These are phyloP conservation scores for Lophius piscatorius DNA, from an alignment of 2,113 vertebrate species.

Conservation along the genomic window DNA sequence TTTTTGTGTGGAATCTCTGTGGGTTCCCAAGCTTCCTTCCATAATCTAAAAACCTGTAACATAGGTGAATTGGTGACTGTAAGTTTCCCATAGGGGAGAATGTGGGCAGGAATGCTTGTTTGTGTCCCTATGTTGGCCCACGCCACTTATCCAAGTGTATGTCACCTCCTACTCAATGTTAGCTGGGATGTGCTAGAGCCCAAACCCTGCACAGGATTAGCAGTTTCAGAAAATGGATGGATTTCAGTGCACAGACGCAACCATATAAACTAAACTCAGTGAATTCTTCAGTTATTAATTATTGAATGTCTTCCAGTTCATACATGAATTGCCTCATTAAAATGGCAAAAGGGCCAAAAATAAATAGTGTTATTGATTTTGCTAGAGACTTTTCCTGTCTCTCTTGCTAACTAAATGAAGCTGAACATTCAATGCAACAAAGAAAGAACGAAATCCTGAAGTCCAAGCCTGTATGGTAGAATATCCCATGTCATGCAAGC, in stretches of 20 bases:
- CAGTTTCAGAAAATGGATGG: no score
- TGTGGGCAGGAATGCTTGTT: no score
- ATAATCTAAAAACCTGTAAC: no score
- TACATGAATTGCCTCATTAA: not conserved
- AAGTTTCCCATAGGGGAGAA: no score
- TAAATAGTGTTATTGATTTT: not conserved
- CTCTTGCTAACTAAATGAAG: slow-evolving; percentile 2
- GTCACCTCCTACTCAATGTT: no score
- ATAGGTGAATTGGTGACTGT: no score
- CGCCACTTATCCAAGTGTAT: no score
- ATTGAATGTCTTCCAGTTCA: not conserved
- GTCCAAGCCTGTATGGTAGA: slow-evolving; percentile 4
- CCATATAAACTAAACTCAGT: not conserved
- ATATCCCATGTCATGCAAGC: slow-evolving; percentile 26
- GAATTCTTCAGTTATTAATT: not conserved
- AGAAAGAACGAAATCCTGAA: slow-evolving; percentile 6
- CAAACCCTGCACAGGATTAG: no score
- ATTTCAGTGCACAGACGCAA: not conserved
- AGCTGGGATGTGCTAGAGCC: no score
- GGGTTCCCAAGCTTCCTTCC: no score
- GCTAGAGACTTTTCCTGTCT: not conserved
- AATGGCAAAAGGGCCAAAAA: not conserved
- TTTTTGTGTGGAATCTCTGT: no score
- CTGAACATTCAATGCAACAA: slow-evolving; percentile 1
- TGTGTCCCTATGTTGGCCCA: no score